Percentiles rank a stretch among this genome's conserved stretches.
These are phyloP conservation scores for Drosophila parabipectinata DNA, from an alignment of 1,140 invertebrate genomes.

Conservation along the genomic window DNA sequence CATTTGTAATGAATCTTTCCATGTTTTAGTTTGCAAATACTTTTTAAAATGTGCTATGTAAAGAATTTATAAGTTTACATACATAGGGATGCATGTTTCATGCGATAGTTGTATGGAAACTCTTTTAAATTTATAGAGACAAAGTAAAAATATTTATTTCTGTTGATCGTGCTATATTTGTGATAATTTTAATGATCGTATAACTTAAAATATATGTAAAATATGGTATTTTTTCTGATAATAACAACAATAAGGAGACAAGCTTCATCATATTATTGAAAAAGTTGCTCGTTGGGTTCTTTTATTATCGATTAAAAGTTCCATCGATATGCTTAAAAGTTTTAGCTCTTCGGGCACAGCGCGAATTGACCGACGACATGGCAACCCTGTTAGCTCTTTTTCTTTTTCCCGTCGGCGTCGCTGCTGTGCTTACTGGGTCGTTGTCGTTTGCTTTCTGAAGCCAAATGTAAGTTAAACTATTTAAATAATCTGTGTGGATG, in stretches of 20 bases:
- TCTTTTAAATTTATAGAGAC: not conserved
- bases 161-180: too few species aligned
- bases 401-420: constrained; percentile 31
- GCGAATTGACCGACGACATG: not conserved
- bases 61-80: constrained; percentile 21
- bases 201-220: too few species aligned
- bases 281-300: not conserved
- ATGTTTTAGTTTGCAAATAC: constrained; percentile 21
- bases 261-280: not conserved
- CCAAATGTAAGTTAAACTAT: constrained; percentile 24
- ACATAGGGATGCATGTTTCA: constrained; percentile 3
- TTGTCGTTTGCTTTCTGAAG: constrained; percentile 6
- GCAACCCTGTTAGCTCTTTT: not conserved
- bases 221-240: too few species aligned
- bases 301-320: not conserved
- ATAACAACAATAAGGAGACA: too few species aligned
- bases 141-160: not conserved
- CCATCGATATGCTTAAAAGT: not conserved
- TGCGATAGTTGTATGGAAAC: constrained; percentile 13
- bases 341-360: not conserved
- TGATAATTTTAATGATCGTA: too few species aligned
- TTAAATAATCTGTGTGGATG: constrained; percentile 14
- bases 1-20: not conserved
- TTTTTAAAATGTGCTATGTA: constrained; percentile 29
- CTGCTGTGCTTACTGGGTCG: constrained; percentile 21